Percentiles rank a stretch among this genome's conserved stretches.
These are phyloP conservation scores for Echeneis naucrates DNA, from an alignment of 2,797 vertebrate genomes.

Conservation along the genomic window DNA sequence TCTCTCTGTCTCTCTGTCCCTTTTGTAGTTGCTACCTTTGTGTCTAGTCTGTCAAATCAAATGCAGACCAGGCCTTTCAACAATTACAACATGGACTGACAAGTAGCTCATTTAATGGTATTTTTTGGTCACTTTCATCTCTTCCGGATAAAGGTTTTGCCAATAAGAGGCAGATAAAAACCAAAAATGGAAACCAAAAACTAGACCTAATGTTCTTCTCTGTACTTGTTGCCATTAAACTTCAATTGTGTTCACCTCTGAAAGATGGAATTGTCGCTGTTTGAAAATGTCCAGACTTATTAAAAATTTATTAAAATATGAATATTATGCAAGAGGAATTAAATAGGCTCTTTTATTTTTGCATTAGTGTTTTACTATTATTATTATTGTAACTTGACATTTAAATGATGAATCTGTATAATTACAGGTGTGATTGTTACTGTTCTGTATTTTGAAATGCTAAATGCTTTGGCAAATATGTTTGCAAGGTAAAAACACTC, in stretches of 20 bases:
- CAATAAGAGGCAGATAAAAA: neutral
- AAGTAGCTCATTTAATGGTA: conserved; percentile 19
- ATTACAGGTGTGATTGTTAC: conserved; percentile 4
- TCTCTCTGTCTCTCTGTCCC: neutral
- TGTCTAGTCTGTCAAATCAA: conserved; percentile 1
- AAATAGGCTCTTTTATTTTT: too few species aligned
- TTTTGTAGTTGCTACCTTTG: conserved; percentile 20
- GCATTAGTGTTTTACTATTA: too few species aligned
- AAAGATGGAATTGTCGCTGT: neutral
- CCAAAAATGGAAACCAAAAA: neutral
- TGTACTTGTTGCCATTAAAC: conserved; percentile 21
- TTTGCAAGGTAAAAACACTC: neutral
- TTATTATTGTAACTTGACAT: too few species aligned
- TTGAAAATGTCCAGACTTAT: too few species aligned
- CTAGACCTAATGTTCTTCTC: neutral
- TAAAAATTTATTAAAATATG: too few species aligned
- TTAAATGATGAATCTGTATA: neutral
- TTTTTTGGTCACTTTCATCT: conserved; percentile 5
- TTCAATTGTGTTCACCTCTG: neutral
- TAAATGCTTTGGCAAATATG: too few species aligned
- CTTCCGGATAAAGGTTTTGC: neutral
- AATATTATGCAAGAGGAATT: too few species aligned
- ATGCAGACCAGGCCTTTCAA: conserved; percentile 7
- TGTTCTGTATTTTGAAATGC: too few species aligned
- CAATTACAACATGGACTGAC: neutral